Conservation (phyloP, 2,113 vertebrate genomes). For the Pogonocichla stellata region DNA sequence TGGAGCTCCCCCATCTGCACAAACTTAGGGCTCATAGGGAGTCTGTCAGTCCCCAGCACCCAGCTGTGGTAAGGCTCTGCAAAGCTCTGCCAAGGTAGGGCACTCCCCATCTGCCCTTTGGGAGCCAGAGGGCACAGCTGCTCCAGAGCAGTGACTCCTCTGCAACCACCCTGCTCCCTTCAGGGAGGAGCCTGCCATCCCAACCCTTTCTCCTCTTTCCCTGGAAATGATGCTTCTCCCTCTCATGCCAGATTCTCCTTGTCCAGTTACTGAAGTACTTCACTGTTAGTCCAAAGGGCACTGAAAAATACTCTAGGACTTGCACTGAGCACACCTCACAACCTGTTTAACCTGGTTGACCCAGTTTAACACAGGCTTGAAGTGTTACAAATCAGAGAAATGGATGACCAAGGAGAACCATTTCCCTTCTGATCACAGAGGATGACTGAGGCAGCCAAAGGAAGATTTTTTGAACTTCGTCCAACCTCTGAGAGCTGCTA, state of each 20-base stretch:
- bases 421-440: neutral
- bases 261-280: neutral
- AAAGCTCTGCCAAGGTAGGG: neutral
- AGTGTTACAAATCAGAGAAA: neutral
- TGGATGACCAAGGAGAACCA: neutral
- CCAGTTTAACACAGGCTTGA: neutral
- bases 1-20: neutral
- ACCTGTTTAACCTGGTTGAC: neutral
- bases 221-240: neutral
- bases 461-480: neutral
- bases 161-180: neutral
- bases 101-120: neutral
- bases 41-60: neutral
- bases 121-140: neutral
- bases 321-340: neutral
- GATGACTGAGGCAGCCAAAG: neutral
- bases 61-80: neutral
- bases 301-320: neutral
- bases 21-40: fast-evolving
- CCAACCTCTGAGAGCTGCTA: neutral
- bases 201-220: neutral
- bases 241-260: neutral
- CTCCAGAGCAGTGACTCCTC: neutral
- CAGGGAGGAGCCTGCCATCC: neutral
- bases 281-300: neutral